Evolutionary conservation across 2,888 invertebrate species (phyloP).

Genomic region (Coelinius sp.): DNA sequence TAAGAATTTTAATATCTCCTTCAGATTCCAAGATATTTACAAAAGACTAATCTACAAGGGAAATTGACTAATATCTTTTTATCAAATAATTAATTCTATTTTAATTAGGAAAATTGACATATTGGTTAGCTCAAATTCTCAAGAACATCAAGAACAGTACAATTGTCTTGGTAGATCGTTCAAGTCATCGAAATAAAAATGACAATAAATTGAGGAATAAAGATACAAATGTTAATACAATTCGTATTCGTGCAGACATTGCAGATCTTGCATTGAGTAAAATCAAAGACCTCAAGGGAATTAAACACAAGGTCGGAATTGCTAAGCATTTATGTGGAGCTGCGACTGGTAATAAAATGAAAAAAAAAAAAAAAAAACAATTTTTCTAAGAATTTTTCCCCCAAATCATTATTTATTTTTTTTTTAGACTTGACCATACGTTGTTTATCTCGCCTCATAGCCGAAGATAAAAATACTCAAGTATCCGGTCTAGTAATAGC

Average conservation of each 20-base stretch:
- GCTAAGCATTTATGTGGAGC: constrained; percentile 93
- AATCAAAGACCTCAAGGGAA: constrained; percentile 71
- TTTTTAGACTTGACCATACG: constrained; percentile 80
- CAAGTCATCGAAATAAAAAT: constrained; percentile 86
- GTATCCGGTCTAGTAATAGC: constrained; percentile 81
- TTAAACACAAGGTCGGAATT: constrained; percentile 75
- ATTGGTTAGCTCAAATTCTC: constrained; percentile 80
- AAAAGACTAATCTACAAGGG: too few relatives aligned
- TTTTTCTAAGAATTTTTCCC: constrained; percentile 38
- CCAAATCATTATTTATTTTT: not conserved
- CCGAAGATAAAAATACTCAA: constrained; percentile 62
- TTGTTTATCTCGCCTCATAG: constrained; percentile 74
- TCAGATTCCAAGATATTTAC: too few relatives aligned
- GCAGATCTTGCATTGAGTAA: constrained; percentile 80
- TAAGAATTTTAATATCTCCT: too few relatives aligned
- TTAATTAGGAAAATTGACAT: constrained; percentile 80
- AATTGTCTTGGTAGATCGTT: constrained; percentile 84
- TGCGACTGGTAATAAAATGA: constrained; percentile 79
- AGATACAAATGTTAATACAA: constrained; percentile 70
- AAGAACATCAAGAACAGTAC: constrained; percentile 71
- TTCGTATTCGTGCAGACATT: constrained; percentile 85
- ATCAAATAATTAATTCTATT: not conserved
- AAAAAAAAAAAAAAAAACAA: not conserved
- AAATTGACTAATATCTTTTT: not conserved
- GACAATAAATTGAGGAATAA: constrained; percentile 76